Evolutionary conservation across 92 coral and sea anemone species (phyloP), one percentile per base, ranked within the genome.

Genomic region (Zoanthus sociatus): DNA sequence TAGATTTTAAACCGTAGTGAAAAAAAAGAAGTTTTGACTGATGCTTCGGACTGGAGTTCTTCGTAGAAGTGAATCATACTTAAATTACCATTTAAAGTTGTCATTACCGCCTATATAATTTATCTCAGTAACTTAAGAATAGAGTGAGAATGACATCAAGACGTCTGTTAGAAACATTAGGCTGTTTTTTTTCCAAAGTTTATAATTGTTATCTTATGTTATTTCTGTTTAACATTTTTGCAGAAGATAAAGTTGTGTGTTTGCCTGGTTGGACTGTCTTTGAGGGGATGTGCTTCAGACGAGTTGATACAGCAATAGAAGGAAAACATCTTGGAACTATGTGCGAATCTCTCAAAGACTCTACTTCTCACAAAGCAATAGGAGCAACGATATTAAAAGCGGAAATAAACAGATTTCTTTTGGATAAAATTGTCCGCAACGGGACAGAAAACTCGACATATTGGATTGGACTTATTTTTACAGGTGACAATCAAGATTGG

Each of bases 241-340:
- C 14, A 73, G 32, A 10, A 46, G 13, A 46, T 12, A 50, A 50
- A 50, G 17, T 73, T 17, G 78, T 46, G 48, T 73, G 78, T 48
- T 46, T 73, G 56, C 78, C 78, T 46, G 58, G 78, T 6, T 73
- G 78, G 78, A 45, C 56, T 44, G 13, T 73, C 0, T 73, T 73
- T 45, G 78, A 46, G 8, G 78, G 78, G 9, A 17, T 10, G 32
- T 73, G 78, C 54, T 73, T 44, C 46, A 73, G 45, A 73, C 78
- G 55, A 17, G 58, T 73, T 9, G 78, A 73, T 12, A 33, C 78
- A 6, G 30, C 26, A 73, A 73, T 46, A 20, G 0, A 8, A n/a
- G 78, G 78, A 17, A 0, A 2, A 1, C 12, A 4, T 0, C 78
- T 73, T 16, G 14, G 14, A 15, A 17, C 3, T 0, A 5, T 32